Evolutionary conservation across 2,113 vertebrate genomes (phyloP).

Genomic region (Leptocoma aspasia): DNA sequence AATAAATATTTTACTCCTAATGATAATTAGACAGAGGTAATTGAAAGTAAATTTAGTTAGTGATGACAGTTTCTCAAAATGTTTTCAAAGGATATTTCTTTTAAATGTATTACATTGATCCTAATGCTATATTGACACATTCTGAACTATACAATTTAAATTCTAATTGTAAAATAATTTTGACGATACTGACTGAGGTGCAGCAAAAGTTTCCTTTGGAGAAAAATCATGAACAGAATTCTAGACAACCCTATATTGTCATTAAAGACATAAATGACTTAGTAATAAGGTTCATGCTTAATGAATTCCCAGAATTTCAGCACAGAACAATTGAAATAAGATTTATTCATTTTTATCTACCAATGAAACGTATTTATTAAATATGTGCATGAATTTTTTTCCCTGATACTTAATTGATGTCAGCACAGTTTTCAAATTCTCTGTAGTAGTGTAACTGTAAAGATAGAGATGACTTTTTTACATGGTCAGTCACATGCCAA

Average conservation of each 20-base stretch:
- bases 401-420: not conserved
- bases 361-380: not conserved
- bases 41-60: constrained; percentile 66
- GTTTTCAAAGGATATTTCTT: constrained; percentile 58
- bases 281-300: not conserved
- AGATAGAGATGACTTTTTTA: not conserved
- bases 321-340: not conserved
- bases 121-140: constrained; percentile 60
- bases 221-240: constrained; percentile 35
- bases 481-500: not conserved
- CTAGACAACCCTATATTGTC: not conserved
- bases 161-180: constrained; percentile 56
- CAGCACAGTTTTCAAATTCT: not conserved
- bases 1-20: constrained; percentile 42
- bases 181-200: constrained; percentile 38
- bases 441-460: not conserved
- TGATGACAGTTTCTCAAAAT: constrained; percentile 52
- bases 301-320: not conserved
- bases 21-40: constrained; percentile 58
- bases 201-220: constrained; percentile 21
- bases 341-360: not conserved
- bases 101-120: constrained; percentile 45
- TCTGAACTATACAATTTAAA: constrained; percentile 59
- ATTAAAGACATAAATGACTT: not conserved
- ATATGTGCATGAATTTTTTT: not conserved